Percentiles rank a stretch among this genome's conserved stretches.
phyloP scores from a whole-genome alignment of 1,140 invertebrate species.

The Zaprionus nigranus region DNA sequence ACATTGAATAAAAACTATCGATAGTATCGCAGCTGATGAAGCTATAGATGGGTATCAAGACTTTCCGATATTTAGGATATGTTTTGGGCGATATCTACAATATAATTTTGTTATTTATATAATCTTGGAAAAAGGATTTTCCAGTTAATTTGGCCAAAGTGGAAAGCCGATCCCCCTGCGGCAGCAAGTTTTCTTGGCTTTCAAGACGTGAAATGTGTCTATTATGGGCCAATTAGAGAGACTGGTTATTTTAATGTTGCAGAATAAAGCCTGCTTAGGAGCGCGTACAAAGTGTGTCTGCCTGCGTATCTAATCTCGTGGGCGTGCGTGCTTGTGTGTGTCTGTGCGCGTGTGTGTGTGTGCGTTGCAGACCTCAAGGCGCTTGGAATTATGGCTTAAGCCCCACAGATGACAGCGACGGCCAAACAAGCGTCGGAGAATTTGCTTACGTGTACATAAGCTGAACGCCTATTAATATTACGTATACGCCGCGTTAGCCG shows the following conservation, averaged over 20 bases:
- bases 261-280: background rate
- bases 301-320: background rate
- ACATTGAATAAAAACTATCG: no score
- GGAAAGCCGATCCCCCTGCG: no score
- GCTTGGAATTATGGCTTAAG: conserved; percentile 64
- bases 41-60: no score
- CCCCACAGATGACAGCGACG: conserved; percentile 21
- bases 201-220: background rate
- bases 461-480: conserved; percentile 73
- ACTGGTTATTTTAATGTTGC: background rate
- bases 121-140: background rate
- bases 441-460: conserved; percentile 54
- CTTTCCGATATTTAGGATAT: no score
- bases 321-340: conserved; percentile 1
- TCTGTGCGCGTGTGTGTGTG: conserved; percentile 15
- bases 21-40: no score
- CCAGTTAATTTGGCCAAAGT: background rate
- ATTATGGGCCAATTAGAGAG: conserved; percentile 4
- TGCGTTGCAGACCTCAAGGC: conserved; percentile 36
- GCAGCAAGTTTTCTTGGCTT: background rate
- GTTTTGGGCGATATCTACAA: no score
- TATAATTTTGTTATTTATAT: no score
- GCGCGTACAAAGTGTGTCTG: background rate
- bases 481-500: conserved; percentile 62
- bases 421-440: conserved; percentile 39